Conservation (phyloP, 2,113 vertebrate species). For the Tiliqua scincoides region DNA sequence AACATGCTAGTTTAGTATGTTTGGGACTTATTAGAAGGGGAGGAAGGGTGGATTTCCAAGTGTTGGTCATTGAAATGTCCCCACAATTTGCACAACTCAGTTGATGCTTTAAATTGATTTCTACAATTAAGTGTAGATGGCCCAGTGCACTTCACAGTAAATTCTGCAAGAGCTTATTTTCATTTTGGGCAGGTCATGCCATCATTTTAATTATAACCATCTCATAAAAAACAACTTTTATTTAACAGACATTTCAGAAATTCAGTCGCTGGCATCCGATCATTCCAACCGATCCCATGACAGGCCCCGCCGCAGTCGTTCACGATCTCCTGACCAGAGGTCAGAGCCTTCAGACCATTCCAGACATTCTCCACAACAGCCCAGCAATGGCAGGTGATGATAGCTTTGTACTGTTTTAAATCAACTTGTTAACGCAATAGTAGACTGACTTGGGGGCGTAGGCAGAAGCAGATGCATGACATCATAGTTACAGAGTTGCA, state of each 20-base stretch:
- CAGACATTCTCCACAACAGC: constrained; percentile 94
- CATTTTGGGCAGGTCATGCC: constrained; percentile 49
- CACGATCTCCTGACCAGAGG: constrained; percentile 93
- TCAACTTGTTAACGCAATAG: constrained; percentile 18
- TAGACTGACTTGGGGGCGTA: constrained; percentile 38
- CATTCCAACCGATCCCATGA: constrained; percentile 97
- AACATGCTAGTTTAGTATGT: not conserved
- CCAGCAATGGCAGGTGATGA: constrained; percentile 94
- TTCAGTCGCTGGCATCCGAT: constrained; percentile 97
- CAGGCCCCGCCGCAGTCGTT: constrained; percentile 90
- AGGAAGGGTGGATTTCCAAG: not conserved
- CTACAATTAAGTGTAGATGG: constrained; percentile 26
- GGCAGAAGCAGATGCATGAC: not conserved
- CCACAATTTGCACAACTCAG: not conserved
- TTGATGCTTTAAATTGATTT: not conserved
- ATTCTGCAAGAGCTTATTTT: constrained; percentile 51
- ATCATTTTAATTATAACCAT: constrained; percentile 63
- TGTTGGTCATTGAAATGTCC: not conserved
- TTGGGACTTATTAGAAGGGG: not conserved
- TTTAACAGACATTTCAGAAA: constrained; percentile 98
- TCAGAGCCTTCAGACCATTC: constrained; percentile 97
- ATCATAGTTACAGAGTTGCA: accelerated
- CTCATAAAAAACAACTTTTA: constrained; percentile 68
- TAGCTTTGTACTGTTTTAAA: constrained; percentile 56
- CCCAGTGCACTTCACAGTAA: constrained; percentile 46